phyloP scores from a whole-genome alignment of 2,797 vertebrate genomes.

The Melanotaenia trifasciata region DNA sequence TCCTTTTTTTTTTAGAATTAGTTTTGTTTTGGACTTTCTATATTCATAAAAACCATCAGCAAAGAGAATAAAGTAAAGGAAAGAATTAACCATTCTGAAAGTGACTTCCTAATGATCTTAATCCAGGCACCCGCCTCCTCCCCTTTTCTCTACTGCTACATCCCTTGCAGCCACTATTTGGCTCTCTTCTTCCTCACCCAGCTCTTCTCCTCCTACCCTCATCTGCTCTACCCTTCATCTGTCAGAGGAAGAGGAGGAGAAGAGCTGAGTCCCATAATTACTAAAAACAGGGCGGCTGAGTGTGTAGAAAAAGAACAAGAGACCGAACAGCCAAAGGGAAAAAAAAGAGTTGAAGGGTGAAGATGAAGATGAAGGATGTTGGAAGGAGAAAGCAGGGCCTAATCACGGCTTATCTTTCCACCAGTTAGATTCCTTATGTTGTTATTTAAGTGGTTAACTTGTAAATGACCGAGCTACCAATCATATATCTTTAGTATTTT shows the following conservation, averaged over 20 bases:
- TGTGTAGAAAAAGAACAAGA: conserved; percentile 43
- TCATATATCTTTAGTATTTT: conserved; percentile 29
- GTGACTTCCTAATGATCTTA: conserved; percentile 13
- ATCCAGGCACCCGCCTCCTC: conserved; percentile 36
- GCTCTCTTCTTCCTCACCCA: conserved; percentile 40
- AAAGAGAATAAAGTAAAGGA: conserved; percentile 2
- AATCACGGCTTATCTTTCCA: conserved; percentile 50
- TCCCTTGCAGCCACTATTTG: conserved; percentile 24
- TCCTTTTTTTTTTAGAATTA: neutral
- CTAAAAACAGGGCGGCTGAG: conserved; percentile 23
- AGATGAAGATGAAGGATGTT: conserved; percentile 22
- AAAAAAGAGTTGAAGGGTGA: conserved; percentile 18
- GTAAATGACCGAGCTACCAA: conserved; percentile 29
- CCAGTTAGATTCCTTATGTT: conserved; percentile 57
- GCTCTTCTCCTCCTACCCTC: conserved; percentile 30
- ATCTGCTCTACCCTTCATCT: conserved; percentile 40
- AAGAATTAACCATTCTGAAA: conserved; percentile 13
- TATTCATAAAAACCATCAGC: conserved; percentile 8
- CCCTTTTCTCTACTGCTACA: conserved; percentile 6
- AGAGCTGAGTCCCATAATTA: conserved; percentile 52
- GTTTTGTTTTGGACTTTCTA: neutral
- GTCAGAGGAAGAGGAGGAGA: conserved; percentile 50
- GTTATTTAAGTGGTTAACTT: conserved; percentile 25
- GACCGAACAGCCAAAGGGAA: conserved; percentile 23
- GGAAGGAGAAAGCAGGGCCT: conserved; percentile 49